Evolutionary conservation across 1,140 invertebrate species (phyloP).

Genomic region (Venturia canescens): DNA sequence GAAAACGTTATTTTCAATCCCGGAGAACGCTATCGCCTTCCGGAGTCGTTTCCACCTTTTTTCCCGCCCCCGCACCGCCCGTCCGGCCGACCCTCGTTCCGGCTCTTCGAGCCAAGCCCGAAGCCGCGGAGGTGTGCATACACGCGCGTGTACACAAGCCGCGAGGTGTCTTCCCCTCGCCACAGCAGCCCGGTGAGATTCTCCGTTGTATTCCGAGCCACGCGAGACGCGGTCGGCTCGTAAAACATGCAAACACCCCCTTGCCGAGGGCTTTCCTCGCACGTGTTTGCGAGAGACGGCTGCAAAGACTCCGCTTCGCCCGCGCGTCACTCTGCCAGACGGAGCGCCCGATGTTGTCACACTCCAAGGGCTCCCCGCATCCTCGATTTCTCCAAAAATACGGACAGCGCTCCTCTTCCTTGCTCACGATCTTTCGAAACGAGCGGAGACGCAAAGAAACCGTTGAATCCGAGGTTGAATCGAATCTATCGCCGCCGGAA

Average conservation of each 20-base stretch:
- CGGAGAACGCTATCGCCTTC: too few species aligned
- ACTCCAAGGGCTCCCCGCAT: not conserved
- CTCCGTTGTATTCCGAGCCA: not conserved
- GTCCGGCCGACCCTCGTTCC: not conserved
- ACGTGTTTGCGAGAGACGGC: conserved; percentile 23
- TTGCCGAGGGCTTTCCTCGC: conserved; percentile 9
- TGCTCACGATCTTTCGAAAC: too few species aligned
- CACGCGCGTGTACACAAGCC: not conserved
- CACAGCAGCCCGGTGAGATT: not conserved
- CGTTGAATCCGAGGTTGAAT: too few species aligned
- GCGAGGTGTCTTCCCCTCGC: not conserved
- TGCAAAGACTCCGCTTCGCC: conserved; percentile 12
- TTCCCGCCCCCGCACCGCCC: not conserved
- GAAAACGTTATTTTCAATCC: too few species aligned
- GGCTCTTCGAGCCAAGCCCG: not conserved
- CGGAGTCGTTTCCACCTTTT: not conserved
- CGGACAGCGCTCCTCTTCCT: too few species aligned
- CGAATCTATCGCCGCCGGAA: not conserved
- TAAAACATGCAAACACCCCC: conserved; percentile 59
- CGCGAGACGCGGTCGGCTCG: conserved; percentile 31
- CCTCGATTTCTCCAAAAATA: not conserved
- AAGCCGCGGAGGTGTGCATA: not conserved
- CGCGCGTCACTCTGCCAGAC: conserved; percentile 36
- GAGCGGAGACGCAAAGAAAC: not conserved
- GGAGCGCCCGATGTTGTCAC: conserved; percentile 38